Base-by-base conservation (phyloP, 2,888 invertebrate species). In the Limnephilus marmoratus region DNA sequence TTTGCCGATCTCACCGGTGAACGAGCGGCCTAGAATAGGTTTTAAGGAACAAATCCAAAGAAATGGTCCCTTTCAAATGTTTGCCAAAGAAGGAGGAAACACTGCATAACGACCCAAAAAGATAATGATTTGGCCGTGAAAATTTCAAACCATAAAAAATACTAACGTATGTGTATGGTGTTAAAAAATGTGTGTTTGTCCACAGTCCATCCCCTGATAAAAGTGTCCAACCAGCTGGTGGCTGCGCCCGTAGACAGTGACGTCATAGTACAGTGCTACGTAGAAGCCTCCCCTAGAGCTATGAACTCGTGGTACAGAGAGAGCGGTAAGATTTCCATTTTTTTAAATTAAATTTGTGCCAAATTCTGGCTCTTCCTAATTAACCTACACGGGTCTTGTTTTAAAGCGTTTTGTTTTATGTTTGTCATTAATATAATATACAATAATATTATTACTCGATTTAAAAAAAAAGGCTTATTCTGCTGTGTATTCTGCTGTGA, bases 271-370 rank as follows among this genome's bases (percentile, higher is more conserved):
- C 98, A 98, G 95, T 99, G 98, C 95, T 97, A 97, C 95, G 98
- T 98, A 37, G 98, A 99, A 95, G 98, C 98, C 15, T 98, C 98
- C 91, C 98, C 98, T 81, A 98, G 97, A 95, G 97, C 98, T 53
- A 97, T 98, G 95, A 98, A 98, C 95, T 98, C 97, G 94, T 99
- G 98, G 98, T 92, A 92, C 49, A 92, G 91, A 89, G 93, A 93
- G 45, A 90, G 92, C 37, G 93, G 93, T 93, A 81, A 93, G 93
- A 68, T 24, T 68, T 68, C n/a, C 7, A n/a, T 24, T 68, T 68
- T 68, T 2, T 24, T 7, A 68, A 68, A 24, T 68, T 12, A 41
- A 41, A 41, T 41, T 9, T 7, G 5, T 7, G 5, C 9, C 9
- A 41, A 41, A 11, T 41, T 41, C 41, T 41, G 0, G 41, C 11